Evolutionary conservation across 1,140 invertebrate species (phyloP).

Genomic region (Aphaenogaster ashmeadi): DNA sequence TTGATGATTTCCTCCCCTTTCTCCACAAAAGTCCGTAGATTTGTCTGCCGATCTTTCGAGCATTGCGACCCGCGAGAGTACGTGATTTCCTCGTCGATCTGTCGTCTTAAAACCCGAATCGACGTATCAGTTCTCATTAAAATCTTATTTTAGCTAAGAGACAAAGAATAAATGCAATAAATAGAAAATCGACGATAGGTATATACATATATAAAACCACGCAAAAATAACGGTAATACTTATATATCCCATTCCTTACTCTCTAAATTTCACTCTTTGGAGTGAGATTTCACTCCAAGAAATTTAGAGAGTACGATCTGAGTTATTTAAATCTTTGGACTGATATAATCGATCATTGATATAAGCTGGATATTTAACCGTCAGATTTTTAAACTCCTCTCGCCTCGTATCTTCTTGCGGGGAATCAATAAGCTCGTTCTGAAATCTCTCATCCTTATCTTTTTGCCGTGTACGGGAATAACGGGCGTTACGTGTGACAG

Average conservation of each 20-base stretch:
- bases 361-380: neutral
- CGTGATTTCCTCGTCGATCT: neutral
- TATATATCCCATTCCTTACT: neutral
- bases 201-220: neutral
- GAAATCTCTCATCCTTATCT: neutral
- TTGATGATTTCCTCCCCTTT: slow-evolving; percentile 55
- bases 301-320: no score
- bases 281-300: no score
- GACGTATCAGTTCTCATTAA: neutral
- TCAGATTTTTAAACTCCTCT: neutral
- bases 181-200: neutral
- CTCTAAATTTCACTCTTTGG: no score
- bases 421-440: slow-evolving; percentile 19
- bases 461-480: slow-evolving; percentile 3
- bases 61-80: neutral
- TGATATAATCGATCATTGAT: neutral
- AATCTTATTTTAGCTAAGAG: neutral
- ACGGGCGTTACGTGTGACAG: neutral
- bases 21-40: slow-evolving; percentile 28
- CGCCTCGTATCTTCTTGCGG: neutral
- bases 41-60: slow-evolving; percentile 43
- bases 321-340: neutral
- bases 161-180: neutral
- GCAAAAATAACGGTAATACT: neutral
- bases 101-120: neutral